Percentiles rank a stretch among this genome's conserved stretches.
These are phyloP conservation scores for Drosophila leontia DNA, from an alignment of 1,140 invertebrate genomes.

Conservation along the genomic window DNA sequence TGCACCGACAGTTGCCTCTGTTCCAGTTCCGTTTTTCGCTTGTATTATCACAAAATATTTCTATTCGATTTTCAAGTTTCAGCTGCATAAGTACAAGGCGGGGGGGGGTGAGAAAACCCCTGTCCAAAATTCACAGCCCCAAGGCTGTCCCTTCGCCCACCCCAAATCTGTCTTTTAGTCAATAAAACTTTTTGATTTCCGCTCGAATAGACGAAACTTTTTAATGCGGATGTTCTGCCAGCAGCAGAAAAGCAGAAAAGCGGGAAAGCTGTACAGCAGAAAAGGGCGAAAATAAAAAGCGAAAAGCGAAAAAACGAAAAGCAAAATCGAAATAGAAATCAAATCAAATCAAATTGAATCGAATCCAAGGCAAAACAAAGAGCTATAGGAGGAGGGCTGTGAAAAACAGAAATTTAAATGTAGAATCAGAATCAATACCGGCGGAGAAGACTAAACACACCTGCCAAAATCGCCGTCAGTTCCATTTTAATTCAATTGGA, in stretches of 20 bases:
- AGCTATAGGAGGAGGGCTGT: slow-evolving; percentile 1
- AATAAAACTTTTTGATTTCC: slow-evolving; percentile 82
- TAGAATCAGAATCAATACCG: slow-evolving; percentile 45
- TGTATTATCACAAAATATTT: slow-evolving; percentile 60
- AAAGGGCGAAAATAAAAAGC: slow-evolving; percentile 19
- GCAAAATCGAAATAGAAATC: slow-evolving; percentile 51
- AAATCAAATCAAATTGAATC: slow-evolving; percentile 72
- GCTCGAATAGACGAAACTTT: slow-evolving; percentile 77
- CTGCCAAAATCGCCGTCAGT: slow-evolving; percentile 57
- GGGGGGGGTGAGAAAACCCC: neutral
- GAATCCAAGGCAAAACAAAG: slow-evolving; percentile 54
- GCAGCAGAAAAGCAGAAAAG: slow-evolving; percentile 27
- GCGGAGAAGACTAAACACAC: slow-evolving; percentile 36
- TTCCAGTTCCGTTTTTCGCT: slow-evolving; percentile 44
- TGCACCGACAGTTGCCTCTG: slow-evolving; percentile 59
- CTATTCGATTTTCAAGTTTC: slow-evolving; percentile 64
- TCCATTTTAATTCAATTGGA: slow-evolving; percentile 78
- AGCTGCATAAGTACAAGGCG: slow-evolving; percentile 25
- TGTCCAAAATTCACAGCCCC: neutral
- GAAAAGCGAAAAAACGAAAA: slow-evolving; percentile 26
- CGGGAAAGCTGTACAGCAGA: slow-evolving; percentile 10
- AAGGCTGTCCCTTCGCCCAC: slow-evolving; percentile 8
- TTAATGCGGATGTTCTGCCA: slow-evolving; percentile 74
- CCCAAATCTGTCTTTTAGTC: slow-evolving; percentile 62
- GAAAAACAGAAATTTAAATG: slow-evolving; percentile 69